phyloP scores from a whole-genome alignment of 1,140 invertebrate genomes.

The Zaprionus taronus region DNA sequence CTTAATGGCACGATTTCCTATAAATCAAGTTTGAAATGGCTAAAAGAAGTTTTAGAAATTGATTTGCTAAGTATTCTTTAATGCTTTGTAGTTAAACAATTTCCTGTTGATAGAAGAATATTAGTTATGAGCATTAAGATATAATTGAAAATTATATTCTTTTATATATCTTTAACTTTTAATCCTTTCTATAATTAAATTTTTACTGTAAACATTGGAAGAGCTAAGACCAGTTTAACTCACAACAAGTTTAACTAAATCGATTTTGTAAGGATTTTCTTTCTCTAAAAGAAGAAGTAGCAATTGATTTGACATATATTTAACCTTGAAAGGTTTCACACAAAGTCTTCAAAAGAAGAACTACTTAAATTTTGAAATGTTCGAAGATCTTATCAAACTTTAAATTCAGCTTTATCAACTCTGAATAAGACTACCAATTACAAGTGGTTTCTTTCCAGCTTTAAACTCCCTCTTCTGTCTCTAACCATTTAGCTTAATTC shows the following conservation, averaged over 20 bases:
- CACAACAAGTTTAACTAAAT: too few relatives aligned
- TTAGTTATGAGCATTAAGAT: neutral
- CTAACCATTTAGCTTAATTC: conserved; percentile 4
- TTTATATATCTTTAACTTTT: too few relatives aligned
- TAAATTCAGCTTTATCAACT: neutral
- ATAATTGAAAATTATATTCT: too few relatives aligned
- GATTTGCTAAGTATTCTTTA: neutral
- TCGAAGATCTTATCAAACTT: neutral
- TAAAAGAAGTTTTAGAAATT: neutral
- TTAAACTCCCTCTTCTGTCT: neutral
- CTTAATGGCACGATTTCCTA: conserved; percentile 3
- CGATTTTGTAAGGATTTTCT: too few relatives aligned
- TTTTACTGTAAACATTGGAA: too few relatives aligned
- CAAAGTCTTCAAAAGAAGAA: too few relatives aligned
- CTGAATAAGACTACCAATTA: neutral
- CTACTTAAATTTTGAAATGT: too few relatives aligned
- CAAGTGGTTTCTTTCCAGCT: neutral
- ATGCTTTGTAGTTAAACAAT: neutral
- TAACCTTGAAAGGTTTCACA: too few relatives aligned
- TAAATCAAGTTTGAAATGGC: neutral
- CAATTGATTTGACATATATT: too few relatives aligned
- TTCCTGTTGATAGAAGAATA: neutral
- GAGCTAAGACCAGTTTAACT: too few relatives aligned
- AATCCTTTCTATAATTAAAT: too few relatives aligned
- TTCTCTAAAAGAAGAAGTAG: too few relatives aligned